Conservation (phyloP, 1,140 invertebrate genomes). For the Lepidurus packardi region DNA sequence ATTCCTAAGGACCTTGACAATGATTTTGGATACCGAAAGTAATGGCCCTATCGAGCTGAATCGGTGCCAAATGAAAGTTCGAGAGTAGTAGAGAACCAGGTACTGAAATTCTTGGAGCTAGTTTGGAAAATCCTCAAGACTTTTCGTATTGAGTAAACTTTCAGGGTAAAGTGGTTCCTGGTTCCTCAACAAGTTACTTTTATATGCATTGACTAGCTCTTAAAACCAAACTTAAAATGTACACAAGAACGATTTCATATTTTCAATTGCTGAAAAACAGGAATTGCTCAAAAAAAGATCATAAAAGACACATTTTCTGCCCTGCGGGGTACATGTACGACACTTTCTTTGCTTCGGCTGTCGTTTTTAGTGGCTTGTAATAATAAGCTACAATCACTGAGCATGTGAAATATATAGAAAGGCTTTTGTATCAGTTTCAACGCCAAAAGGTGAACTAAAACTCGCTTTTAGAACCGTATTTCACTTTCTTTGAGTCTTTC, state of each 20-base stretch:
- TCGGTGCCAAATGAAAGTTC: too few relatives aligned
- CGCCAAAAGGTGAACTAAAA: background rate
- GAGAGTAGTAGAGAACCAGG: too few relatives aligned
- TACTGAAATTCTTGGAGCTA: too few relatives aligned
- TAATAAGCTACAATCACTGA: background rate
- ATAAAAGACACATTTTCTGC: background rate
- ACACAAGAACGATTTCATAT: too few relatives aligned
- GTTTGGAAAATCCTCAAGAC: too few relatives aligned
- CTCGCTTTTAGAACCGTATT: background rate
- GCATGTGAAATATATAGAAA: background rate
- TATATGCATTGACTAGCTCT: too few relatives aligned
- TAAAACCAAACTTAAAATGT: too few relatives aligned
- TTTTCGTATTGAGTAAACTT: too few relatives aligned
- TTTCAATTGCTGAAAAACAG: background rate
- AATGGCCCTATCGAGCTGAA: background rate
- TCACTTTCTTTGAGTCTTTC: background rate
- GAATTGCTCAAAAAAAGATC: background rate
- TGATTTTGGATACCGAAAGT: background rate
- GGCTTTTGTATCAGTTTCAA: background rate
- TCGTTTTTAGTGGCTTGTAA: background rate
- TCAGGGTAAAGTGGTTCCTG: too few relatives aligned
- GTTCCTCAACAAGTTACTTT: too few relatives aligned
- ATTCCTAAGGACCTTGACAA: background rate
- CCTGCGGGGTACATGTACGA: background rate
- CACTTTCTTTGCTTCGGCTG: background rate